Base-by-base conservation (phyloP, 2,888 invertebrate species). In the Dolichopus griseipennis region DNA sequence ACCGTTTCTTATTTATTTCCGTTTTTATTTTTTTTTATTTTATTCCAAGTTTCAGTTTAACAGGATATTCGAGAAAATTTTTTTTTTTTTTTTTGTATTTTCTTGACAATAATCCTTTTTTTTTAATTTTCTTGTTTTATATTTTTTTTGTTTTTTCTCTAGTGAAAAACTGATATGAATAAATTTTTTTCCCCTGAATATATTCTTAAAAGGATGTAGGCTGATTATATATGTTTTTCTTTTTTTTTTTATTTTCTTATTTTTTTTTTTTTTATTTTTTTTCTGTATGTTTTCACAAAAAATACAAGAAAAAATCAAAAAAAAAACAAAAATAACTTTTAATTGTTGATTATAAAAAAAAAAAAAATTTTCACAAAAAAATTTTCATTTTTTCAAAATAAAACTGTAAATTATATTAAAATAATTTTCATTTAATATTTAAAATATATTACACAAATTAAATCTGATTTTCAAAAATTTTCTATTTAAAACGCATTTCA, bases 141-240 rank as follows among this genome's bases (percentile, higher is more conserved):
- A 6, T 41, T 52, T 52, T 52, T 52, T 52, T 52, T 52, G 37
- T 37, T 52, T 52, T 52, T 52, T 52, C 18, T 52, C 15, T 52
- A n/a, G 15, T n/a, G 41, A 41, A 52, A 52, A 52, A 52, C 52
- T 41, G 52, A 52, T 52, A 52, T 52, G 52, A 52, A 52, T 52
- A 52, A 52, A 52, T 52, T 52, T 52, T n/a, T 18, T 52, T 52
- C 52, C 18, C 18, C 52, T 52, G 52, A 52, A 41, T 41, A 12
- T 41, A 41, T 43, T 37, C 18, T 52, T 52, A 52, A n/a, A 52
- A 52, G 15, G 18, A 52, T 52, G 52, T 52, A 52, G 18, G 52
- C 52, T 52, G 18, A 52, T 52, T 52, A 18, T 52, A 52, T 52
- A n/a, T 52, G 41, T 41, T 41, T 27, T 27, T 27, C 12, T 41